Conservation (phyloP, 2,888 invertebrate genomes). For the Epiblema foenella region DNA sequence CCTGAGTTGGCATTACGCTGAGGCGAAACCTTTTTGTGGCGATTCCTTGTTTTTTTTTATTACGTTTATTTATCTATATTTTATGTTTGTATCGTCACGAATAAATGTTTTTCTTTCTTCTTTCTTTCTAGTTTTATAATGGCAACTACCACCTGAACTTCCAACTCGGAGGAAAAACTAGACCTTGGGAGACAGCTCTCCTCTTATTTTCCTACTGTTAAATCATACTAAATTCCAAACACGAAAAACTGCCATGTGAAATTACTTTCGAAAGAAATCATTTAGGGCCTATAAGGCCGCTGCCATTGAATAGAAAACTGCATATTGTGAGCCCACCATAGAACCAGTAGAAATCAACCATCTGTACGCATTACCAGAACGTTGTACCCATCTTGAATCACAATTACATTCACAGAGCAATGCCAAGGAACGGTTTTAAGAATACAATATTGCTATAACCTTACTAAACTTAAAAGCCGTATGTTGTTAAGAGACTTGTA, state of each 20-base stretch:
- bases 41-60: too few species aligned
- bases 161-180: too few species aligned
- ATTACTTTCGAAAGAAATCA: conserved; percentile 49
- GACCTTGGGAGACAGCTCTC: not conserved
- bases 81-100: too few species aligned
- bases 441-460: conserved; percentile 72
- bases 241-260: conserved; percentile 25
- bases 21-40: too few species aligned
- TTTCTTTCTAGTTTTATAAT: too few species aligned
- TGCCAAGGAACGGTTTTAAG: conserved; percentile 80
- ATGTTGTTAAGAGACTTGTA: not conserved
- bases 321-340: conserved; percentile 53
- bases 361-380: conserved; percentile 68
- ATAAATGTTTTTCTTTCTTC: too few species aligned
- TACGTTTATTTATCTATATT: too few species aligned
- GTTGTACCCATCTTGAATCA: conserved; percentile 62
- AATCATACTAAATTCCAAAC: conserved; percentile 20
- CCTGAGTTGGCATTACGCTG: too few species aligned
- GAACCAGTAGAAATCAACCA: conserved; percentile 66
- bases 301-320: conserved; percentile 56
- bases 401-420: conserved; percentile 75
- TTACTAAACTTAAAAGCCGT: not conserved
- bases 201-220: not conserved
- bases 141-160: too few species aligned
- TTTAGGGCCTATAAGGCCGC: conserved; percentile 49